Base-by-base conservation (phyloP, 2,888 invertebrate species). In the Tortrix viridana region DNA sequence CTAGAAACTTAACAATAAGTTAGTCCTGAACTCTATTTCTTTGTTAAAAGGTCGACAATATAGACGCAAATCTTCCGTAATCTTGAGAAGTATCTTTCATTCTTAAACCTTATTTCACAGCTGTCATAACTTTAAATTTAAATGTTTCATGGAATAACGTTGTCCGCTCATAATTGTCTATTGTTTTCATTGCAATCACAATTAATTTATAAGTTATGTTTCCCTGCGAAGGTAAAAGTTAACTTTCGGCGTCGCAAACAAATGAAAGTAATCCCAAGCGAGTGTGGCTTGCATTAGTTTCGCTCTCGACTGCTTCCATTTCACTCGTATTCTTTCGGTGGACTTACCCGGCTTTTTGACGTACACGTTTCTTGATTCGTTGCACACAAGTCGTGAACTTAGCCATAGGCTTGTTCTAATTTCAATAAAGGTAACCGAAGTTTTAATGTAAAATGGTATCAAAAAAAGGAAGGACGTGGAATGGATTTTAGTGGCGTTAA, bases 191-290 rank as follows among this genome's bases (percentile, higher is more conserved):
- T n/a, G 37, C 22, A 43, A 48, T 53, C 16, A 41, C 38, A 62
- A 62, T 54, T 60, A 55, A 63, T 58, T 57, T 57, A 44, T 52
- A 56, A 69, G 70, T 71, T 68, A 65, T 41, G 16, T 82, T 80
- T 81, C 79, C 71, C 81, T 77, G 70, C 69, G 87, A 89, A 88
- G 90, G 90, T 90, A 90, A 91, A 88, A 91, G 90, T 87, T 80
- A 68, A 80, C 87, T 89, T 89, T 89, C 88, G 85, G 87, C 81
- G 80, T 85, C 83, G 82, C 80, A 72, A 74, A 77, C 78, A 78
- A 84, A 89, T 85, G 90, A 91, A 91, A 89, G 90, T 89, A 86
- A 88, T 85, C 77, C 69, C 67, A 67, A 79, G 77, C 63, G 48
- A 53, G 47, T 79, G 77, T 81, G 76, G 83, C 75, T 79, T 76